A percentile compares a stretch with the other conserved stretches of the same genome.
phyloP scores from a whole-genome alignment of 2,888 invertebrate species.

The Gymnoscelis rufifasciata region DNA sequence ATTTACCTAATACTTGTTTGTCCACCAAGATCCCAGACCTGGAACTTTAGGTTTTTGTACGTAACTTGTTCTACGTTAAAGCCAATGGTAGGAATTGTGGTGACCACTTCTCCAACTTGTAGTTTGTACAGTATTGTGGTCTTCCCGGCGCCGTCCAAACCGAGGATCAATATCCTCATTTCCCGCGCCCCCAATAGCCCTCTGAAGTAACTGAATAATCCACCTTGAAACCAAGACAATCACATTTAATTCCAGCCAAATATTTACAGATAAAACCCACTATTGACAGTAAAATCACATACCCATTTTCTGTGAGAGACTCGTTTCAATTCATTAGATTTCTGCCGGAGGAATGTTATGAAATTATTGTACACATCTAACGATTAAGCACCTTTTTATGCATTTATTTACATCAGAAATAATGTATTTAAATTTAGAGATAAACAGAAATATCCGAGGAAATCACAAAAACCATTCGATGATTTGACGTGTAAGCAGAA shows the following conservation, averaged over 20 bases:
- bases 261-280: conserved; percentile 29
- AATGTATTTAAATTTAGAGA: conserved; percentile 21
- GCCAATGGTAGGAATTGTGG: conserved; percentile 98
- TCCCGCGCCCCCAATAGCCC: conserved; percentile 97
- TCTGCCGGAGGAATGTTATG: conserved; percentile 50
- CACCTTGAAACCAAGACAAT: conserved; percentile 82
- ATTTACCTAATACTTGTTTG: conserved; percentile 97
- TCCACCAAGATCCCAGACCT: conserved; percentile 99
- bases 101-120: conserved; percentile 99
- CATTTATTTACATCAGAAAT: neutral
- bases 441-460: conserved; percentile 53
- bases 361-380: conserved; percentile 39
- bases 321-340: conserved; percentile 62
- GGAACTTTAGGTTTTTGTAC: conserved; percentile 99
- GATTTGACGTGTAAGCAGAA: conserved; percentile 63
- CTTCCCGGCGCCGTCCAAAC: conserved; percentile 99
- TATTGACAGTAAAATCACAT: conserved; percentile 43
- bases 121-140: conserved; percentile 98
- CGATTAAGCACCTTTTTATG: conserved; percentile 26
- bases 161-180: conserved; percentile 98
- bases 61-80: conserved; percentile 99
- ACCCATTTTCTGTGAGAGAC: conserved; percentile 68
- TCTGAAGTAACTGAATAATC: conserved; percentile 97
- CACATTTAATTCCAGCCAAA: conserved; percentile 18
- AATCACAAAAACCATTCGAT: conserved; percentile 29